Percentiles rank a stretch among this genome's conserved stretches.
Conservation (phyloP, 2,113 vertebrate genomes). For the Arizona elegans region DNA sequence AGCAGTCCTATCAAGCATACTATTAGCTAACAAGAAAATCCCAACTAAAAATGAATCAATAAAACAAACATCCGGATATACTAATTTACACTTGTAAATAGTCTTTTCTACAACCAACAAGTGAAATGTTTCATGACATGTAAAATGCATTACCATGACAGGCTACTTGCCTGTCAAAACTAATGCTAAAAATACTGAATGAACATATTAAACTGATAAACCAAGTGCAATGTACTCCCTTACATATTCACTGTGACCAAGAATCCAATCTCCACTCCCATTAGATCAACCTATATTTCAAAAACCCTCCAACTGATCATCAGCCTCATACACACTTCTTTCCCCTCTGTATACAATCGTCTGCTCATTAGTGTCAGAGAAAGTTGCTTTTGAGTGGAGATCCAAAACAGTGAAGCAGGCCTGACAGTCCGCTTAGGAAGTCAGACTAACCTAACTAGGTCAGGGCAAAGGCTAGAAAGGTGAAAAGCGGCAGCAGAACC, state of each 20-base stretch:
- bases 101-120: neutral
- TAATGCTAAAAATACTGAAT: neutral
- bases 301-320: neutral
- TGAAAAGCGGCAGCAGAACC: neutral
- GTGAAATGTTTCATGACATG: neutral
- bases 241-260: neutral
- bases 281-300: neutral
- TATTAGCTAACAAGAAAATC: neutral
- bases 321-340: neutral
- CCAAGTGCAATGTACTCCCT: neutral
- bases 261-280: neutral
- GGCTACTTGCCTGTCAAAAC: neutral
- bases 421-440: neutral
- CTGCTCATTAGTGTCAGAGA: neutral
- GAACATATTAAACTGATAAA: neutral
- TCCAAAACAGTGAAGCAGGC: neutral
- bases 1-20: neutral
- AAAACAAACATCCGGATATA: neutral
- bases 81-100: neutral
- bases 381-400: neutral
- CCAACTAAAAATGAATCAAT: neutral
- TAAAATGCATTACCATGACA: neutral
- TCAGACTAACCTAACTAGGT: neutral
- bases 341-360: neutral
- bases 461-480: neutral